phyloP scores from a whole-genome alignment of 2,113 vertebrate species.

The Cebus imitator region DNA sequence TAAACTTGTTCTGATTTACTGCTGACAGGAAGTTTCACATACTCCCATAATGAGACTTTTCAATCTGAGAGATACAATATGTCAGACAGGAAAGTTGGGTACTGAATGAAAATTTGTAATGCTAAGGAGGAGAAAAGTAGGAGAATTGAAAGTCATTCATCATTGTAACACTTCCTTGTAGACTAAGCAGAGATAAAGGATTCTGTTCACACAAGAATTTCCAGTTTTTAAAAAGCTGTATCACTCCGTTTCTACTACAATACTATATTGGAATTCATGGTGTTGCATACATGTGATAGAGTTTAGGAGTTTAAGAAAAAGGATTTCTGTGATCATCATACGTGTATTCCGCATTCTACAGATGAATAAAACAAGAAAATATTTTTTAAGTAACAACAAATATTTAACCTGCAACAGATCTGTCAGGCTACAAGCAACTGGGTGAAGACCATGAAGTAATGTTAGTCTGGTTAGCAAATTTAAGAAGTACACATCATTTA shows the following conservation, averaged over 20 bases:
- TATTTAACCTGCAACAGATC: neutral
- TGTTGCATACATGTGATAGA: neutral
- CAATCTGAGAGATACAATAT: constrained; percentile 2
- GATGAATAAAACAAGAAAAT: neutral
- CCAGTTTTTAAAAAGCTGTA: neutral
- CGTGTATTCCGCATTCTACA: neutral
- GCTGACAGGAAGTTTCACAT: constrained; percentile 68
- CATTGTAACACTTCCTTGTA: constrained; percentile 59
- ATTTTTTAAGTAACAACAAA: neutral
- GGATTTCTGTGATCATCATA: neutral
- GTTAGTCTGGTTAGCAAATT: neutral
- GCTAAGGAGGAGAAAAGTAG: constrained; percentile 51
- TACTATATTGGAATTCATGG: constrained; percentile 5
- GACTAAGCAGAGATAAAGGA: constrained; percentile 70
- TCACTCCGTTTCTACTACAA: neutral
- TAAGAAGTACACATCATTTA: neutral
- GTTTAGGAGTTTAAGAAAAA: constrained; percentile 15
- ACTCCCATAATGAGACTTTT: constrained; percentile 55
- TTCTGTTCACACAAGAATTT: constrained; percentile 49
- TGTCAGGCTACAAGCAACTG: neutral
- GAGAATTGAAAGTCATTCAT: constrained; percentile 78
- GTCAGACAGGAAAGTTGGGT: constrained; percentile 20
- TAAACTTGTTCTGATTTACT: constrained; percentile 58
- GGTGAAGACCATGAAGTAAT: neutral
- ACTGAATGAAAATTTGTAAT: constrained; percentile 75